Evolutionary conservation across 2,888 invertebrate genomes (phyloP), one percentile per base, ranked within the genome.

Genomic region (Drosophila ezoana): DNA sequence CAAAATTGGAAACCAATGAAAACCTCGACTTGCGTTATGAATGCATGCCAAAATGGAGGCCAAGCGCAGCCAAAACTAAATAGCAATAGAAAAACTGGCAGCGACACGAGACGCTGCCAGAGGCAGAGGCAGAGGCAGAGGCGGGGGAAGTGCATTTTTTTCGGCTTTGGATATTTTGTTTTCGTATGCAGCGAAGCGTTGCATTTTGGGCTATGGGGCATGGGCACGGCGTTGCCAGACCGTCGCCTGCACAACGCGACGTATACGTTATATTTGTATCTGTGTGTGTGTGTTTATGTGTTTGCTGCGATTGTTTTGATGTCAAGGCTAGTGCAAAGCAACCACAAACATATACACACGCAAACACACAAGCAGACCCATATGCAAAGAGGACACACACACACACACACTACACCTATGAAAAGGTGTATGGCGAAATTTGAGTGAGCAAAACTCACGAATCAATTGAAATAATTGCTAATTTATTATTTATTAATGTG

Each of bases 41-140:
- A 86, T 89, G 85, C 89, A 89, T 76, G 72, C 86, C 83, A 70
- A 89, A 89, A 86, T 86, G 88, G 85, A 86, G 85, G 85, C 89
- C 83, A 83, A 89, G 83, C 85, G 71, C 85, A 89, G 85, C 88
- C 85, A 75, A 86, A 86, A 85, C 89, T 87, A 72, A 78, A 78
- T 82, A 69, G 69, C 62, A 76, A 78, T 76, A 76, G 71, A 76
- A 87, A 80, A 53, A 62, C 49, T 64, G 56, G 49, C 62, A 65
- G 51, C 47, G 54, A 62, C 35, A 58, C 28, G 40, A 32, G 53
- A 54, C 13, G 32, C 41, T 11, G 32, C 4, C 20, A 10, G 10
- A n/a, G 37, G 35, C 18, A 9, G 18, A 9, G 53, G 9, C 33
- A 11, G 10, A 14, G 37, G 35, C 18, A 9, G 18, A 9, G 53